Evolutionary conservation across 2,797 vertebrate species (phyloP).

Genomic region (Gambelia wislizenii): DNA sequence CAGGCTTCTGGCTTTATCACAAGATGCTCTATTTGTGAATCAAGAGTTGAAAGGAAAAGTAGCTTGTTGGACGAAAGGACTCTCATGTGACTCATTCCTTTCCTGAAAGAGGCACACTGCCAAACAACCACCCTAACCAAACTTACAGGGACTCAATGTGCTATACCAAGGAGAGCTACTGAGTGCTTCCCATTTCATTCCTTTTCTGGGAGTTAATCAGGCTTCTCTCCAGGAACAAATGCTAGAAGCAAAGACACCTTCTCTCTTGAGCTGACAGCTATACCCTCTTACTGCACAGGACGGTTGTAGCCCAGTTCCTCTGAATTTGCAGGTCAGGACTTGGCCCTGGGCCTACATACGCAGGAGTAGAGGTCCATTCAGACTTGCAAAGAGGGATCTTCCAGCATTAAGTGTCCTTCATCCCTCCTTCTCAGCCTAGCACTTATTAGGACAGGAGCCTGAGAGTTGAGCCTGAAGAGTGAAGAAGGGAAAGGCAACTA

Average conservation of each 20-base stretch:
- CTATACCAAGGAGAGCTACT: slow-evolving; percentile 43
- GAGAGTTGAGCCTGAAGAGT: neutral
- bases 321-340: neutral
- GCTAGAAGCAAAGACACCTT: slow-evolving; percentile 51
- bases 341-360: neutral
- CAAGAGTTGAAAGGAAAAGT: slow-evolving; percentile 69
- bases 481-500: neutral
- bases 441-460: neutral
- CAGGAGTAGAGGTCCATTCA: neutral
- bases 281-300: neutral
- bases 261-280: neutral
- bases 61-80: slow-evolving; percentile 54
- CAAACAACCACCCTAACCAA: slow-evolving; percentile 62
- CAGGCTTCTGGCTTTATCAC: slow-evolving; percentile 61
- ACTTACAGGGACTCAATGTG: slow-evolving; percentile 54
- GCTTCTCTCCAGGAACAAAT: slow-evolving; percentile 57
- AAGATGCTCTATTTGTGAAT: slow-evolving; percentile 54
- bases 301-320: neutral
- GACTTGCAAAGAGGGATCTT: neutral
- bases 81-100: slow-evolving; percentile 65
- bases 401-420: neutral
- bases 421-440: no score
- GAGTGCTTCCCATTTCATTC: slow-evolving; percentile 29
- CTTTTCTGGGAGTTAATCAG: slow-evolving; percentile 61
- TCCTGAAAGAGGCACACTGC: slow-evolving; percentile 44